Conservation (phyloP, 2,113 vertebrate species). For the Pseudolaguvia tuberculata region DNA sequence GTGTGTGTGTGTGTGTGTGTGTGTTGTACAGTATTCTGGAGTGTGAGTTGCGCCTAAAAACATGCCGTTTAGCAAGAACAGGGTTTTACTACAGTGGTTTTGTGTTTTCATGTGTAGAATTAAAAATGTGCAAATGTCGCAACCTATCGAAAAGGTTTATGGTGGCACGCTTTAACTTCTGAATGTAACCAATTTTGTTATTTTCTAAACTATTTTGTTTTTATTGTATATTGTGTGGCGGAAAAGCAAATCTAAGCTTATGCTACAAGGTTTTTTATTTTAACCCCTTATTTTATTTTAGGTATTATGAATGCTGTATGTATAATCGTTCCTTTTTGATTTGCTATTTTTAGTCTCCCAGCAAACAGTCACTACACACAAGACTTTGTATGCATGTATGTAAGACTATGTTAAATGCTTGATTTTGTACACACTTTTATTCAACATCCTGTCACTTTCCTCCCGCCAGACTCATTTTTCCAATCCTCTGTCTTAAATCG, state of each 20-base stretch:
- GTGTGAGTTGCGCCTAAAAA: too few relatives aligned
- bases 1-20: too few relatives aligned
- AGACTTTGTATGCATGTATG: not conserved
- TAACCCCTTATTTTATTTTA: too few relatives aligned
- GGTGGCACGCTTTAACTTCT: not conserved
- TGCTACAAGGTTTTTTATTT: not conserved
- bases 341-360: not conserved
- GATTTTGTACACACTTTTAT: not conserved
- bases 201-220: not conserved
- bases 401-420: too few relatives aligned
- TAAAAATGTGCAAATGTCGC: too few relatives aligned
- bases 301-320: too few relatives aligned
- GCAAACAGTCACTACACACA: not conserved
- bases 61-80: too few relatives aligned
- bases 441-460: not conserved
- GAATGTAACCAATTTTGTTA: not conserved
- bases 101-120: too few relatives aligned
- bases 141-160: not conserved
- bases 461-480: conserved; percentile 43
- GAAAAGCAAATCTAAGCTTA: not conserved
- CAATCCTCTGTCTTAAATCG: conserved; percentile 29
- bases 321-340: too few relatives aligned
- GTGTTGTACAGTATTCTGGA: too few relatives aligned
- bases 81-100: too few relatives aligned
- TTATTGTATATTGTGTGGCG: too few relatives aligned